Evolutionary conservation across 2,113 vertebrate species (phyloP).

Genomic region (Grantiella picta): DNA sequence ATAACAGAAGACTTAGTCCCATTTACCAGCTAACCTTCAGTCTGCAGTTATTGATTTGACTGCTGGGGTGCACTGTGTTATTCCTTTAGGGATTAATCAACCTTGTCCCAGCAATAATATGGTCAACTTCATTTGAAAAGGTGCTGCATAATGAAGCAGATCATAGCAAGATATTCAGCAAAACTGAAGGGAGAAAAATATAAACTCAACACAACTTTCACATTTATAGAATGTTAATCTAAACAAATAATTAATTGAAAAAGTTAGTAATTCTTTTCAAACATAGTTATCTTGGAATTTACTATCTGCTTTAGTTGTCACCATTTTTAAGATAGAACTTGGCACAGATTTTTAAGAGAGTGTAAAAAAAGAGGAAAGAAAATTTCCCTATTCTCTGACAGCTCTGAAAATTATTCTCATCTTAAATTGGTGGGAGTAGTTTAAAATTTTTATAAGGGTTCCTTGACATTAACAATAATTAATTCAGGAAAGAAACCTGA

Average conservation of each 20-base stretch:
- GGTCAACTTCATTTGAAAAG: not conserved
- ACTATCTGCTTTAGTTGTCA: not conserved
- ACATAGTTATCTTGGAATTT: not conserved
- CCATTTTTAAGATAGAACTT: not conserved
- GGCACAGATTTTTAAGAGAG: not conserved
- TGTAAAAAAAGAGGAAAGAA: not conserved
- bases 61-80: not conserved
- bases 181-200: not conserved
- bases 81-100: conserved; percentile 6
- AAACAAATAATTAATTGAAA: not conserved
- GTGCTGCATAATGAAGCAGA: not conserved
- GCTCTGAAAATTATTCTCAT: not conserved
- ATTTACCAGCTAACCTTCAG: not conserved
- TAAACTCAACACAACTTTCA: not conserved
- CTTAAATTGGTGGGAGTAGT: not conserved
- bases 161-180: not conserved
- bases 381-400: not conserved
- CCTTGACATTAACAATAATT: not conserved
- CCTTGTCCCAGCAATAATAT: not conserved
- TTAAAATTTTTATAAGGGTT: not conserved
- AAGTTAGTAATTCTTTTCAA: not conserved
- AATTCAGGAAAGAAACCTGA: not conserved
- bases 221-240: not conserved
- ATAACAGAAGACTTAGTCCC: not conserved
- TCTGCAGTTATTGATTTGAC: not conserved